Percentiles rank a stretch among this genome's conserved stretches.
Conservation (phyloP, 2,113 vertebrate species). For the Ondatra zibethicus region DNA sequence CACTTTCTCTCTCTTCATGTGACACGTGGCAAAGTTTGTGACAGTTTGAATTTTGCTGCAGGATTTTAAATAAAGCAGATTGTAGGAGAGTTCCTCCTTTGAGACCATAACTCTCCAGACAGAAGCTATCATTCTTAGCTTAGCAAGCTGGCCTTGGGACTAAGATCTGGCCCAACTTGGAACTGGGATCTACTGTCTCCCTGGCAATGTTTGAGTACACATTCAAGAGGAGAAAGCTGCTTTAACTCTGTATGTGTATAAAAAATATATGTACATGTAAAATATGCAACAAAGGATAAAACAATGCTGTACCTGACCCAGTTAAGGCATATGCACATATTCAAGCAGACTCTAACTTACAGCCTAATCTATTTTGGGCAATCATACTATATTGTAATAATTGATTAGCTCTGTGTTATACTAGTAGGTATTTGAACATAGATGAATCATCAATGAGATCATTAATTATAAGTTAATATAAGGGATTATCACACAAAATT, state of each 20-base stretch:
- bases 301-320: not conserved
- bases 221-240: not conserved
- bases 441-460: not conserved
- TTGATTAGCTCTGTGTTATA: not conserved
- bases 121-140: not conserved
- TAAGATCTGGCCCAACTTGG: slow-evolving; percentile 2
- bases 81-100: not conserved
- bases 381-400: not conserved
- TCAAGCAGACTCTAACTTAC: slow-evolving; percentile 23
- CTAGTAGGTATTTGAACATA: not conserved
- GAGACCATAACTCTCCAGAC: not conserved
- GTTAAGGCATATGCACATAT: not conserved
- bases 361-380: not conserved
- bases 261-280: not conserved
- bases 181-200: not conserved
- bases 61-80: slow-evolving; percentile 50
- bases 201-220: not conserved
- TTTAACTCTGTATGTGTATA: not conserved
- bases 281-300: not conserved
- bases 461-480: not conserved
- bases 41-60: slow-evolving; percentile 22
- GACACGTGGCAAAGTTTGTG: not conserved
- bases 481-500: not conserved
- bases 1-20: not conserved
- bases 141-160: slow-evolving; percentile 4